Conservation (phyloP, 1,140 invertebrate species). For the Pissodes strobi region DNA sequence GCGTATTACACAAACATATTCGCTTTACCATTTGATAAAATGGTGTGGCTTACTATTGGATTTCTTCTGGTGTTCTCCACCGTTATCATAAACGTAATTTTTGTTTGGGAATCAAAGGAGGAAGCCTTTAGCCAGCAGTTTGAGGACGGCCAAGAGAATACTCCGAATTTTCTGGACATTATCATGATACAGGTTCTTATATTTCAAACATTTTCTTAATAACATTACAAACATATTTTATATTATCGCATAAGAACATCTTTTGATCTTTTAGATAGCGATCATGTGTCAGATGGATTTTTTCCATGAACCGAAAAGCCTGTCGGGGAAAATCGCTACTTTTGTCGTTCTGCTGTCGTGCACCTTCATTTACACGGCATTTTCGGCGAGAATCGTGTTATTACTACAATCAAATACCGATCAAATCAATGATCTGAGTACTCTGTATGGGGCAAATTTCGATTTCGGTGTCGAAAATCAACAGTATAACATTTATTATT, state of each 20-base stretch:
- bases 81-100: slow-evolving; percentile 35
- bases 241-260: background rate
- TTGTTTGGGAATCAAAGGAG: slow-evolving; percentile 42
- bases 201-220: background rate
- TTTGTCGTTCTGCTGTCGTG: slow-evolving; percentile 45
- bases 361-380: slow-evolving; percentile 53
- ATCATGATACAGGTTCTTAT: slow-evolving; percentile 15
- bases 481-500: slow-evolving; percentile 64
- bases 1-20: slow-evolving; percentile 68
- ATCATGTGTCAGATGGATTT: slow-evolving; percentile 21
- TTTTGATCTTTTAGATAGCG: slow-evolving; percentile 8
- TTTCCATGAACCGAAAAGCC: slow-evolving; percentile 56
- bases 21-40: slow-evolving; percentile 60
- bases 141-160: background rate
- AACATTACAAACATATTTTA: background rate
- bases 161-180: background rate
- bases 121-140: background rate
- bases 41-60: slow-evolving; percentile 38
- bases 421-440: slow-evolving; percentile 54
- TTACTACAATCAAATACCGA: slow-evolving; percentile 58
- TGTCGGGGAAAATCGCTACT: slow-evolving; percentile 46
- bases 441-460: slow-evolving; percentile 60
- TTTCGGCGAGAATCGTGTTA: slow-evolving; percentile 55
- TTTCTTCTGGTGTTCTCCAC: background rate
- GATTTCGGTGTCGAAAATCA: slow-evolving; percentile 62